Evolutionary conservation across 2,888 invertebrate species (phyloP).

Genomic region (Opisthograptis luteolata): DNA sequence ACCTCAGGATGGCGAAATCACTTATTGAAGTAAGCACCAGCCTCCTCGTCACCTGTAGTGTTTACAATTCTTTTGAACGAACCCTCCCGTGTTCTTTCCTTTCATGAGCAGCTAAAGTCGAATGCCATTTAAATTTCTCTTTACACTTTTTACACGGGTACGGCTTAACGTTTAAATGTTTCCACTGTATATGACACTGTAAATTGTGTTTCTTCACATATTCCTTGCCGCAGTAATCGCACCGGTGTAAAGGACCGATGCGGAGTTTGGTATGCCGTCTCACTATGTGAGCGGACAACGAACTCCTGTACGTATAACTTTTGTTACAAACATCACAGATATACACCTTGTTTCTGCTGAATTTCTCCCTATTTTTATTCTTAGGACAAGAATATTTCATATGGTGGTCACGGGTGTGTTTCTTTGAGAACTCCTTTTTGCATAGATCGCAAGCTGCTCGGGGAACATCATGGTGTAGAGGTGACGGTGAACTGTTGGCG

Average conservation of each 20-base stretch:
- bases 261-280: neutral
- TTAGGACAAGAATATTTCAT: conserved; percentile 1
- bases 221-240: conserved; percentile 6
- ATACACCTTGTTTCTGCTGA: neutral
- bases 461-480: too few species aligned
- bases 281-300: conserved; percentile 2
- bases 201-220: conserved; percentile 11
- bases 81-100: neutral
- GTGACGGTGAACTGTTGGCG: neutral
- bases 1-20: too few species aligned
- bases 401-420: neutral
- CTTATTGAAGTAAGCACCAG: too few species aligned
- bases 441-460: neutral
- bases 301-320: conserved; percentile 1
- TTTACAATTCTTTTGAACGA: too few species aligned
- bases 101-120: neutral
- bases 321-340: neutral
- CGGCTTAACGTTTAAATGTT: conserved; percentile 4
- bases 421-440: neutral
- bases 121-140: conserved; percentile 4
- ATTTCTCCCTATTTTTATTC: neutral
- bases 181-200: conserved; percentile 4
- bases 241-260: neutral
- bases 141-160: conserved; percentile 2
- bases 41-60: too few species aligned